Base-by-base conservation (phyloP, 2,888 invertebrate species). In the Nomada fabriciana region DNA sequence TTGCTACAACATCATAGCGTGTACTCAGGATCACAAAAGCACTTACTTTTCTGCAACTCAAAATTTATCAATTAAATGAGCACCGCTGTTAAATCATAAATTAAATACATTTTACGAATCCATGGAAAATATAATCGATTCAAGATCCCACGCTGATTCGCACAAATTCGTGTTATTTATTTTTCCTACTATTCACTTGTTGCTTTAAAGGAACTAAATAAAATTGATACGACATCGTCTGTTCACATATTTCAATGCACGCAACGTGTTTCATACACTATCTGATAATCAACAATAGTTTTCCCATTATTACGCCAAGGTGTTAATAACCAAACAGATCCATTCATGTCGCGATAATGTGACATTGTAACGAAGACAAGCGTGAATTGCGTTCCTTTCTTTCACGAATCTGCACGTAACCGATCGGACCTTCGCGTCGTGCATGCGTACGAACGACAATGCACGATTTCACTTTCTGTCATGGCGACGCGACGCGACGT, bases 381-480 rank as follows among this genome's bases (percentile, higher is more conserved):
- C 68, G 69, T 64, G 59, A 25, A 25, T 60, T 2, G 29, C 1
- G 25, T n/a, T 50, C 36, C 65, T 43, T 53, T 50, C 60, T 71
- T 76, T 76, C 71, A 20, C 71, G 76, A 76, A 76, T 80, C 71
- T 11, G 76, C 60, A 50, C 65, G 50, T 18, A 60, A 47, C 7
- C 63, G 60, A 55, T 36, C 60, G 60, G 53, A 23, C 43, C 53
- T 36, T 65, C 61, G 53, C 29, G 75, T 65, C 50, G 72, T 52
- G 67, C 25, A 11, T 55, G 72, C 68, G 67, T 79, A 71, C 79
- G 52, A 29, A 53, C 55, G 80, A 53, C 64, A 36, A 36, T 36
- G 36, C 36, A 36, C 29, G 80, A 84, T 89, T 86, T 89, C 88
- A 82, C 88, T 89, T 89, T 89, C 87, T 61, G 80, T 68, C 76